phyloP scores from a whole-genome alignment of 2,797 vertebrate species.

The Chaunax sp. region DNA sequence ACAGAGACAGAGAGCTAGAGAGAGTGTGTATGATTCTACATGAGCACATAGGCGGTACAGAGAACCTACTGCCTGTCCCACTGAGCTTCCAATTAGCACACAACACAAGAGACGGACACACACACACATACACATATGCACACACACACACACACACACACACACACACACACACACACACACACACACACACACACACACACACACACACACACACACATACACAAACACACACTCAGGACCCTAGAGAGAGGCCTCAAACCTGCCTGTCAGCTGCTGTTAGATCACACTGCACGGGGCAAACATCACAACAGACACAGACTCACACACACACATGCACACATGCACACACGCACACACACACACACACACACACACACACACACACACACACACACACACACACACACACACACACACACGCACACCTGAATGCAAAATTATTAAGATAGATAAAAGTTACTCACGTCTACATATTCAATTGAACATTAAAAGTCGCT shows the following conservation, averaged over 20 bases:
- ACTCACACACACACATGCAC: constrained; percentile 39
- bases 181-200: constrained; percentile 26
- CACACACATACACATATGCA: constrained; percentile 16
- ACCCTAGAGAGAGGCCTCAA: constrained; percentile 92
- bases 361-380: constrained; percentile 42
- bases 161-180: constrained; percentile 59
- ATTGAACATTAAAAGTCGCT: neutral
- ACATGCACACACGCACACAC: constrained; percentile 26
- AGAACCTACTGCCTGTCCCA: constrained; percentile 73
- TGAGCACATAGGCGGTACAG: constrained; percentile 44
- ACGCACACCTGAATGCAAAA: constrained; percentile 33
- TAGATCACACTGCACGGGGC: constrained; percentile 88
- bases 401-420: constrained; percentile 34
- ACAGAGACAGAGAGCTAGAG: constrained; percentile 10
- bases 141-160: constrained; percentile 27
- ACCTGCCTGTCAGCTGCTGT: constrained; percentile 96
- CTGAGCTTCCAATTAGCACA: constrained; percentile 79
- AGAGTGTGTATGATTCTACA: constrained; percentile 48
- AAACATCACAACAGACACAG: constrained; percentile 66
- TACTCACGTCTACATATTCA: neutral
- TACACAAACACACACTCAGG: constrained; percentile 62
- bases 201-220: constrained; percentile 27
- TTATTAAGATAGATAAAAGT: constrained; percentile 25
- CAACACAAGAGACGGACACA: constrained; percentile 68
- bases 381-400: constrained; percentile 21